These are phyloP conservation scores for Ataeniobius toweri DNA, from an alignment of 2,797 vertebrate species.

Conservation along the genomic window DNA sequence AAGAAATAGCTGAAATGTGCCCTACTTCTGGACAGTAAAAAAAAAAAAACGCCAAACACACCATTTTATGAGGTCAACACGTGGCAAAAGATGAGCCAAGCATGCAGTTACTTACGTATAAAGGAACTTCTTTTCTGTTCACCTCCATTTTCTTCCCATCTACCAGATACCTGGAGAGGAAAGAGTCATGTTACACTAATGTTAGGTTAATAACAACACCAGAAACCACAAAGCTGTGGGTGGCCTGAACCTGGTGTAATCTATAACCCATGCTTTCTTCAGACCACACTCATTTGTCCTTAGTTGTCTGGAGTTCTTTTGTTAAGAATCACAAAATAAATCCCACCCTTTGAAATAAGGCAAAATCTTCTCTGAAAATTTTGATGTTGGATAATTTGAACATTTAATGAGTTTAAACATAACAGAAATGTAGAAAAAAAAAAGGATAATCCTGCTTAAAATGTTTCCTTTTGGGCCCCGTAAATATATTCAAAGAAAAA, in stretches of 20 bases:
- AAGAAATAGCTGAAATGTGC: conserved; percentile 6
- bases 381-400: neutral
- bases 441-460: neutral
- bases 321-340: neutral
- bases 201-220: conserved; percentile 21
- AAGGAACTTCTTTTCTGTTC: conserved; percentile 85
- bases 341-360: neutral
- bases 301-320: neutral
- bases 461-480: neutral
- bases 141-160: conserved; percentile 87
- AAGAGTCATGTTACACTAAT: conserved; percentile 31
- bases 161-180: conserved; percentile 67
- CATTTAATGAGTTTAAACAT: neutral
- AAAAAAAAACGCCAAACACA: neutral
- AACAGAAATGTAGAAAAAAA: neutral
- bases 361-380: neutral
- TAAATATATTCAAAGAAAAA: neutral
- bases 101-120: conserved; percentile 82
- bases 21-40: conserved; percentile 9
- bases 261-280: conserved; percentile 14
- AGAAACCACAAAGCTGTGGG: conserved; percentile 9
- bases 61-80: neutral
- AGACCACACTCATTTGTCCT: conserved; percentile 1
- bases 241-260: conserved; percentile 8
- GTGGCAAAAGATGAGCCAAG: neutral